Evolutionary conservation across 23 tunicate genomes (phyloP).

Genomic region (Clavelina lepadiformis): DNA sequence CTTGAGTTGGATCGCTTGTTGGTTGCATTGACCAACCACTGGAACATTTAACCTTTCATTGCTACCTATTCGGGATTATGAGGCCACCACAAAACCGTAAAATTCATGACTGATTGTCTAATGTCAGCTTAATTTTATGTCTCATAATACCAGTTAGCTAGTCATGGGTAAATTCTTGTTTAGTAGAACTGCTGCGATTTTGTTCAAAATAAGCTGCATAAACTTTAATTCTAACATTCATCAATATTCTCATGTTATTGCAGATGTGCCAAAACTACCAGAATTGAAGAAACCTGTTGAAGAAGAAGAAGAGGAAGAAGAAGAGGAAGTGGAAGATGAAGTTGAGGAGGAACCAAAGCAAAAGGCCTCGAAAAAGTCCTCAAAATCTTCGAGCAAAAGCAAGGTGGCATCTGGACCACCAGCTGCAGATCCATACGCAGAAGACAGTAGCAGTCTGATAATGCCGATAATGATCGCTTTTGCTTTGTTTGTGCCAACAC

Average conservation of each 20-base stretch:
- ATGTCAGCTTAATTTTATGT: too few relatives aligned
- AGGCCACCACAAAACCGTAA: too few relatives aligned
- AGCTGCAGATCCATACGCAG: constrained; percentile 85
- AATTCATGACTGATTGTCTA: too few relatives aligned
- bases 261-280: constrained; percentile 72
- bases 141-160: too few relatives aligned
- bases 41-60: too few relatives aligned
- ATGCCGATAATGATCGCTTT: constrained; percentile 86
- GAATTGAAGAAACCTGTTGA: constrained; percentile 17
- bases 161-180: too few relatives aligned
- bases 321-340: constrained; percentile 37
- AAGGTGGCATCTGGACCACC: constrained; percentile 82
- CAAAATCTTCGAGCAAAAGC: constrained; percentile 3
- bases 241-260: not conserved
- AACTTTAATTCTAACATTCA: not conserved
- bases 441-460: constrained; percentile 66
- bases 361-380: not conserved
- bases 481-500: constrained; percentile 79
- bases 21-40: too few relatives aligned
- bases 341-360: constrained; percentile 45
- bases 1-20: too few relatives aligned
- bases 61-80: too few relatives aligned
- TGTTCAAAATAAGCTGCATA: too few relatives aligned
- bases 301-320: constrained; percentile 31
- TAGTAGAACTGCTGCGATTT: too few relatives aligned